phyloP scores from a whole-genome alignment of 53 echinoderm and acorn worm species.

The Zoroaster sp. region DNA sequence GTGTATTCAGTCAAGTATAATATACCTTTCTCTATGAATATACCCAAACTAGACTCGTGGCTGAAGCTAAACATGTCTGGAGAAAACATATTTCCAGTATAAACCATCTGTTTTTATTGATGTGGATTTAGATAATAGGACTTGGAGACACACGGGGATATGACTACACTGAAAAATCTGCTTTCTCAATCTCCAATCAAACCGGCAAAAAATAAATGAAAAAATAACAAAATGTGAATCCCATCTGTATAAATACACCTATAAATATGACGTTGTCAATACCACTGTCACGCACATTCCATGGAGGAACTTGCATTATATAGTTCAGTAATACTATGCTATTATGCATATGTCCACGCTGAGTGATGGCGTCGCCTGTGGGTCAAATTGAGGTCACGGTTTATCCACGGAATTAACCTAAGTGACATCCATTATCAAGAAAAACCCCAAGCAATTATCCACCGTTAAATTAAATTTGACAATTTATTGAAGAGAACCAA shows the following conservation, averaged over 20 bases:
- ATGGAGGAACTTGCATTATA: background rate
- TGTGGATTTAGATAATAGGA: background rate
- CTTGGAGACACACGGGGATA: background rate
- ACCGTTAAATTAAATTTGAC: background rate
- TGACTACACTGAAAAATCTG: background rate
- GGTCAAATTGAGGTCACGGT: constrained; percentile 1
- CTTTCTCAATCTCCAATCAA: constrained; percentile 1
- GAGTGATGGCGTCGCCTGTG: constrained; percentile 11
- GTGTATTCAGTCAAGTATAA: no score
- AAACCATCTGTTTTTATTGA: background rate
- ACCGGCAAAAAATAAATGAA: background rate
- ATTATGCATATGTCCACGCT: background rate
- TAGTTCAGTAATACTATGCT: background rate
- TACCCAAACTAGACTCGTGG: no score
- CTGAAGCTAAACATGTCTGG: no score
- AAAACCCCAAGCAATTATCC: background rate
- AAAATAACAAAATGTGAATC: background rate
- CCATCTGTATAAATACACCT: constrained; percentile 37
- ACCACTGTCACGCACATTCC: constrained; percentile 21
- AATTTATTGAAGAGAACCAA: background rate
- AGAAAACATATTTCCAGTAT: background rate
- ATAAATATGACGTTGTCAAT: constrained; percentile 7
- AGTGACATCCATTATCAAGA: background rate
- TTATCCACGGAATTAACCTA: constrained; percentile 14
- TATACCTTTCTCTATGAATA: no score